Conservation (phyloP, 2,113 vertebrate species). For the Notarius quadriscutis region DNA sequence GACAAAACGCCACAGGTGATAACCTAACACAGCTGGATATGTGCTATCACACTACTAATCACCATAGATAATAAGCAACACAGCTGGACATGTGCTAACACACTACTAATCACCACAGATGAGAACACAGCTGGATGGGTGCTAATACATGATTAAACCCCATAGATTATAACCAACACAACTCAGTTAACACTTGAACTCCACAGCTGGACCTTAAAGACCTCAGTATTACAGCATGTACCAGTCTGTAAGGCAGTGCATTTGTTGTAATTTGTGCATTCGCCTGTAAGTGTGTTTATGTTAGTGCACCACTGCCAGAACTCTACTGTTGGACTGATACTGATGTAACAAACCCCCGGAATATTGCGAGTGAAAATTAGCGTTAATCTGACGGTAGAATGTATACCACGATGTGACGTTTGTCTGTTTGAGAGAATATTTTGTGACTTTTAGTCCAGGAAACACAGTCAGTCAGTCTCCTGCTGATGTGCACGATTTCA, state of each 20-base stretch:
- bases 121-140: not conserved
- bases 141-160: not conserved
- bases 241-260: not conserved
- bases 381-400: not conserved
- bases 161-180: not conserved
- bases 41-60: too few relatives aligned
- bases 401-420: not conserved
- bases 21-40: not conserved
- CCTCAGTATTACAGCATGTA: not conserved
- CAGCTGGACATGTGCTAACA: too few relatives aligned
- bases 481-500: not conserved
- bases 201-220: not conserved
- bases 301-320: not conserved
- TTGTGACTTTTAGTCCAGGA: too few relatives aligned
- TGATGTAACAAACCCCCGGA: not conserved
- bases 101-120: not conserved
- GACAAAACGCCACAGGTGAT: not conserved
- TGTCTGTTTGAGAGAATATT: not conserved
- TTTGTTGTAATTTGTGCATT: not conserved
- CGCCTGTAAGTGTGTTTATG: not conserved
- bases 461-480: too few relatives aligned
- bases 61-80: too few relatives aligned
- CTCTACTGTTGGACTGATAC: not conserved
- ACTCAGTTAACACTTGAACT: not conserved
- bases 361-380: not conserved